Evolutionary conservation across 2,888 invertebrate species (phyloP), one percentile per base, ranked within the genome.

Genomic region (Acrobasis repandana): DNA sequence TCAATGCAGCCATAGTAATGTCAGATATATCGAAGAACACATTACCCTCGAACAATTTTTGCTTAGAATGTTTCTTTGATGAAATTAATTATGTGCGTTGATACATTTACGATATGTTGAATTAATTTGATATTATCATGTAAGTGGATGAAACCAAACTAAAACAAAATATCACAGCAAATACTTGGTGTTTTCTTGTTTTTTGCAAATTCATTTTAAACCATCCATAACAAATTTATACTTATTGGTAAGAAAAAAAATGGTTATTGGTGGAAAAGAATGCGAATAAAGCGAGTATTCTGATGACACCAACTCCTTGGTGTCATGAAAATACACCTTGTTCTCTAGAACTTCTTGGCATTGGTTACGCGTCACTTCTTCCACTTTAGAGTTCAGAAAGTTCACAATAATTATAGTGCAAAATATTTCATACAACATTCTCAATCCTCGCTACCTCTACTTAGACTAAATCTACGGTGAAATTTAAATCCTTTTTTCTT

Each of bases 401-500:
- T 43, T 43, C 43, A 43, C 43, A 43, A 43, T 14, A 43, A 43
- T 43, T 14, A n/a, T n/a, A 11, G 43, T n/a, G 6, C 50, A 50
- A 15, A 9, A 54, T 36, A 15, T 54, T 36, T 9, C 16, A 18
- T 9, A 38, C n/a, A 0, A 6, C 74, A 43, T 43, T 43, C 72
- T 87, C 79, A 92, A 83, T 92, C 91, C 62, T 92, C 90, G 34
- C 81, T 77, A 0, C 91, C 90, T 61, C 90, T 79, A 67, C 91
- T 91, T 50, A 91, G 75, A 69, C 91, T 91, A 68, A 92, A 92
- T 61, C 91, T 81, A 34, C 92, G 82, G 70, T 91, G 91, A 65
- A 92, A 92, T 70, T 89, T 91, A 58, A 91, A 91, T 0, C 85
- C 82, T 51, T 88, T 91, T 69, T 90, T 90, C 66, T 90, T 90